These are phyloP conservation scores for Ceratothoa steindachneri DNA, from an alignment of 2,888 invertebrate genomes.

Conservation along the genomic window DNA sequence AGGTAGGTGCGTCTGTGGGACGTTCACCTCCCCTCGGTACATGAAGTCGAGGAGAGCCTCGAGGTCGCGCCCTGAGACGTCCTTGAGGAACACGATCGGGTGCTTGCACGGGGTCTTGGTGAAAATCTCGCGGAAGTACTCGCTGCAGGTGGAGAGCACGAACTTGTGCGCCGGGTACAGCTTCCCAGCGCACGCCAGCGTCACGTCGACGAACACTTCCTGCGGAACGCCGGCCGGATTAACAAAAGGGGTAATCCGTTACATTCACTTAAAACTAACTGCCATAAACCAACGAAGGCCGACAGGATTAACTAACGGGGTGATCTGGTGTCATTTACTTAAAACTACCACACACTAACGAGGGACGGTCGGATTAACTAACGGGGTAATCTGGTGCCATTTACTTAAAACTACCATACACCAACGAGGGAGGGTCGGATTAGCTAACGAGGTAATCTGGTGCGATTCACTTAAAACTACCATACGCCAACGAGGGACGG, in stretches of 20 bases:
- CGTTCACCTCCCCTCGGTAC: slow-evolving; percentile 46
- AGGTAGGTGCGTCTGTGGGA: slow-evolving; percentile 37
- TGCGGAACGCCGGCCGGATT: slow-evolving; percentile 2
- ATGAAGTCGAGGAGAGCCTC: slow-evolving; percentile 47
- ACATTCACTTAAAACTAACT: no score
- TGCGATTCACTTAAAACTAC: no score
- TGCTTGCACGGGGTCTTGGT: slow-evolving; percentile 44
- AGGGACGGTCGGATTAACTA: no score
- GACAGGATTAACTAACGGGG: no score
- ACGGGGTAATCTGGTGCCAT: no score
- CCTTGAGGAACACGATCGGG: slow-evolving; percentile 45
- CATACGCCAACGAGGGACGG: no score
- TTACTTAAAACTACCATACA: no score
- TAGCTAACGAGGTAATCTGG: no score
- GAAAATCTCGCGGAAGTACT: slow-evolving; percentile 46
- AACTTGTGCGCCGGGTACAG: slow-evolving; percentile 46
- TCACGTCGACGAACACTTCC: slow-evolving; percentile 47
- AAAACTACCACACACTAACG: no score
- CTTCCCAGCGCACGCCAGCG: slow-evolving; percentile 45
- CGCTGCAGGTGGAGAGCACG: slow-evolving; percentile 45
- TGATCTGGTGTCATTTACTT: no score
- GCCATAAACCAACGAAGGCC: no score
- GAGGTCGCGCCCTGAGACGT: slow-evolving; percentile 41
- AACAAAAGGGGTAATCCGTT: neutral
- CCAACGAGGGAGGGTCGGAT: no score